Evolutionary conservation across 2,113 vertebrate genomes (phyloP).

Genomic region (Nerophis lumbriciformis): DNA sequence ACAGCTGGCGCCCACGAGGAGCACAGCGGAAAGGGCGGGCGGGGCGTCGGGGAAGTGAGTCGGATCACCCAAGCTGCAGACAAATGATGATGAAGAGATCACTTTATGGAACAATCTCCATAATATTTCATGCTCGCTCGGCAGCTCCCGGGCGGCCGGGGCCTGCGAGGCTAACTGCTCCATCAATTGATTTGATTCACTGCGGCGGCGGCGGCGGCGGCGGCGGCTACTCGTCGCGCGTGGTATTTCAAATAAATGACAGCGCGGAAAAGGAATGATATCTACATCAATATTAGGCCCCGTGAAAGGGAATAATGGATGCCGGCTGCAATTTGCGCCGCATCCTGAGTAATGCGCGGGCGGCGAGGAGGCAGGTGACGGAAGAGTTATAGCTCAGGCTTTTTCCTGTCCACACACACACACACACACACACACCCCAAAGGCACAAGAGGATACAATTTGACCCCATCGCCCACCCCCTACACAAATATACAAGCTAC

Average conservation of each 20-base stretch:
- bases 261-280: constrained; percentile 96
- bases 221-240: constrained; percentile 84
- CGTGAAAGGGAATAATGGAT: constrained; percentile 97
- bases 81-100: constrained; percentile 99
- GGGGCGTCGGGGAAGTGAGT: constrained; percentile 60
- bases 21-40: constrained; percentile 57
- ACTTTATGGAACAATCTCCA: constrained; percentile 99
- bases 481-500: constrained; percentile 64
- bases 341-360: constrained; percentile 80
- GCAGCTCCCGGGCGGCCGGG: constrained; percentile 77
- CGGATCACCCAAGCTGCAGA: constrained; percentile 81
- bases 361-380: constrained; percentile 59
- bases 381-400: constrained; percentile 68
- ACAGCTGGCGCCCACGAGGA: constrained; percentile 89
- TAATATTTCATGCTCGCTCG: constrained; percentile 98
- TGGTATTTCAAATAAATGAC: constrained; percentile 99
- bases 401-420: constrained; percentile 39
- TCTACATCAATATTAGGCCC: constrained; percentile 98
- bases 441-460: constrained; percentile 34
- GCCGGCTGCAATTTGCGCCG: constrained; percentile 86
- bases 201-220: constrained; percentile 66
- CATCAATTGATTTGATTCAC: constrained; percentile 99
- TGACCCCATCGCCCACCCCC: constrained; percentile 55
- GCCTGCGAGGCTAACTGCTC: constrained; percentile 92
- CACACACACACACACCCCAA: constrained; percentile 5